These are phyloP conservation scores for Mormyrops boulengeri DNA, from an alignment of 2,797 vertebrate genomes.

Conservation along the genomic window DNA sequence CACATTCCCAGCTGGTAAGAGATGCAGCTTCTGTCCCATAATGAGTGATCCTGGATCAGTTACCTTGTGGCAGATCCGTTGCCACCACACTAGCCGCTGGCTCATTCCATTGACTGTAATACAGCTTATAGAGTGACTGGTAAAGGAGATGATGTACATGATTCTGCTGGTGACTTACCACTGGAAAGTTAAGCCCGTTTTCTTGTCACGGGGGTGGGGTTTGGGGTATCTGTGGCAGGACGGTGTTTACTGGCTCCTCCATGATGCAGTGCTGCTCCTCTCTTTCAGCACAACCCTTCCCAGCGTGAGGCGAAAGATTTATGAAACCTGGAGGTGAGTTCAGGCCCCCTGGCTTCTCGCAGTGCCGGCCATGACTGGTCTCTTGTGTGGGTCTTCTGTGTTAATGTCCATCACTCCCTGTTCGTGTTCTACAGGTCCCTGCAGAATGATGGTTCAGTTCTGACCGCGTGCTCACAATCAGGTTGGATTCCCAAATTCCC, in stretches of 20 bases:
- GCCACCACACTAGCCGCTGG: not conserved
- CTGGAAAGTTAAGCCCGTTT: not conserved
- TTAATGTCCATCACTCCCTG: not conserved
- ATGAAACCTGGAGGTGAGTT: slow-evolving; percentile 7
- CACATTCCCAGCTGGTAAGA: slow-evolving; percentile 12
- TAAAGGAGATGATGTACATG: not conserved
- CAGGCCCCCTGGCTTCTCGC: not conserved
- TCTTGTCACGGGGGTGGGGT: not conserved
- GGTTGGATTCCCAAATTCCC: not conserved
- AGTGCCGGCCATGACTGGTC: not conserved
- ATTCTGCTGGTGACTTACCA: not conserved
- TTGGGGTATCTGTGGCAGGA: not conserved
- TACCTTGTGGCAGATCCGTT: not conserved
- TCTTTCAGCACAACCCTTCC: slow-evolving; percentile 5
- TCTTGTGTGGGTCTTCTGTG: not conserved
- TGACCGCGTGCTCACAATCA: not conserved
- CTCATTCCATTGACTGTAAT: not conserved
- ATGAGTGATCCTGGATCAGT: not conserved
- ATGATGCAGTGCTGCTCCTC: not conserved
- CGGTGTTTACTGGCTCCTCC: not conserved
- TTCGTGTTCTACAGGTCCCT: not conserved
- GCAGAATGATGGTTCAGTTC: slow-evolving; percentile 1
- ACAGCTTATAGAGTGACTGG: not conserved
- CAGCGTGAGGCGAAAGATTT: not conserved
- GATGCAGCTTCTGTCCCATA: not conserved